phyloP scores from a whole-genome alignment of 2,888 invertebrate genomes.

The Lasioglossum morio region DNA sequence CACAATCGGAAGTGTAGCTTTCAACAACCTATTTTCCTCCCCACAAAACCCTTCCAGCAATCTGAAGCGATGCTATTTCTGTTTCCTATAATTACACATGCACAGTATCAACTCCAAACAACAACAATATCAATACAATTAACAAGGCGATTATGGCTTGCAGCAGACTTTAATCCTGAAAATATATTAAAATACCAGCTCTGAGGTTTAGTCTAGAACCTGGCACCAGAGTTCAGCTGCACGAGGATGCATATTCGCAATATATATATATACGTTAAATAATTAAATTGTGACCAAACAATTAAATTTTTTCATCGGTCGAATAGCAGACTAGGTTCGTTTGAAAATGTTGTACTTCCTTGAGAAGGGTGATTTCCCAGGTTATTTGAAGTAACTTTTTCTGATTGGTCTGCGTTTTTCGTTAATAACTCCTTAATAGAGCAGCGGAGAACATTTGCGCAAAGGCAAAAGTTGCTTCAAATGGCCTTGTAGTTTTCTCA shows the following conservation, averaged over 20 bases:
- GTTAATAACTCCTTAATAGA: not conserved
- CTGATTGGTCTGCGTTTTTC: no score
- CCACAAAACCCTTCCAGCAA: not conserved
- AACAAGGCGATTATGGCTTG: not conserved
- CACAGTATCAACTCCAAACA: not conserved
- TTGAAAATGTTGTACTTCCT: not conserved
- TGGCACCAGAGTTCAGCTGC: not conserved
- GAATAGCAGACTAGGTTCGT: not conserved
- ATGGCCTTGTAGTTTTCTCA: not conserved
- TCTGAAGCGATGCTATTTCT: not conserved
- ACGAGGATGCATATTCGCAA: not conserved
- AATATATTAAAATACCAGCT: not conserved
- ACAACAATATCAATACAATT: not conserved
- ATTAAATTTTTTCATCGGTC: not conserved
- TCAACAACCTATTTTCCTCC: conserved; percentile 5
- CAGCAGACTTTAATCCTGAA: not conserved
- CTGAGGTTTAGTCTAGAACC: not conserved
- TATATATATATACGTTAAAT: no score
- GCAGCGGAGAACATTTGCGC: not conserved
- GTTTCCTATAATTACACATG: not conserved
- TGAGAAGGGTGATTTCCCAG: not conserved
- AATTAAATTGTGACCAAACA: not conserved
- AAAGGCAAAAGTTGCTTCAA: not conserved
- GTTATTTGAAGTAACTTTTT: not conserved
- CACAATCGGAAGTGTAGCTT: not conserved